phyloP scores from a whole-genome alignment of 2,888 invertebrate species.

The Argyra leucocephala region DNA sequence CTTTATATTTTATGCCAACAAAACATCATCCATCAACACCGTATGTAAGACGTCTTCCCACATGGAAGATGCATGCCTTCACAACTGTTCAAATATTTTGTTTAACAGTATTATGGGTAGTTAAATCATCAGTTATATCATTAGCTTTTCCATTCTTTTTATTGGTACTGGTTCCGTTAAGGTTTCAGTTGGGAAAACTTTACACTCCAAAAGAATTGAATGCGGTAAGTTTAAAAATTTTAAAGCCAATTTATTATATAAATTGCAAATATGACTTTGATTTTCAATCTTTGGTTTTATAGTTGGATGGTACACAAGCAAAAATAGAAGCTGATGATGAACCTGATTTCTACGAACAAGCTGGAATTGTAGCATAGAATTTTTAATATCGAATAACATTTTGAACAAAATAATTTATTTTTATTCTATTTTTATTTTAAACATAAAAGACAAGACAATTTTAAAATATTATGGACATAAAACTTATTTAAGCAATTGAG shows the following conservation, averaged over 20 bases:
- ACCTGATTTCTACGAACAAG: conserved; percentile 89
- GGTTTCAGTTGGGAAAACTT: conserved; percentile 59
- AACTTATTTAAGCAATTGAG: no score
- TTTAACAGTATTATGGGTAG: conserved; percentile 69
- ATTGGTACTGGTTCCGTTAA: conserved; percentile 79
- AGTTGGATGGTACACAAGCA: conserved; percentile 80
- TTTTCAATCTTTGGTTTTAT: conserved; percentile 26
- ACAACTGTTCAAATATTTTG: conserved; percentile 76
- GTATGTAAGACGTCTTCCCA: conserved; percentile 81
- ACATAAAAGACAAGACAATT: no score
- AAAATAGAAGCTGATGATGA: conserved; percentile 76
- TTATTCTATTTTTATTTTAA: no score
- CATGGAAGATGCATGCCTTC: conserved; percentile 84
- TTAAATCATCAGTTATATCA: conserved; percentile 82
- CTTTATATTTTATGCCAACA: conserved; percentile 82
- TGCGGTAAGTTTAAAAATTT: conserved; percentile 63
- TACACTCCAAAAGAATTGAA: conserved; percentile 75
- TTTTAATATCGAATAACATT: no score
- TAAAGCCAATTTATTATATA: conserved; percentile 18
- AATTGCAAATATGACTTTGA: conserved; percentile 9
- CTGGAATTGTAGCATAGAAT: conserved; percentile 66
- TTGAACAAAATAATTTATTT: no score
- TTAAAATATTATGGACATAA: no score
- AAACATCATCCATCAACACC: conserved; percentile 89
- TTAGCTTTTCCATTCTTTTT: conserved; percentile 91